phyloP scores from a whole-genome alignment of 2,888 invertebrate genomes.

The Brachyopa scutellaris region DNA sequence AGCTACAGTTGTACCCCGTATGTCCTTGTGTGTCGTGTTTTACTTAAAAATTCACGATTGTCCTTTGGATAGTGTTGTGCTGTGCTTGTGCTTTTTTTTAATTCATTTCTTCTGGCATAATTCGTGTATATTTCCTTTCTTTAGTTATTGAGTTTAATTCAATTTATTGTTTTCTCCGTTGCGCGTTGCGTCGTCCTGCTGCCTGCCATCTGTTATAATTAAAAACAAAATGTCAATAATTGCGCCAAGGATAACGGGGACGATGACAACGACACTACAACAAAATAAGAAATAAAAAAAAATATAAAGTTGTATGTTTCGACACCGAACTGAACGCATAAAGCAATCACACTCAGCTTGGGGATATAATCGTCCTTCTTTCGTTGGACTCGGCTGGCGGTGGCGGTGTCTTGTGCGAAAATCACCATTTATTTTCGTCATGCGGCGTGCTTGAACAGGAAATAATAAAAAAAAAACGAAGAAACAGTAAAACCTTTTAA shows the following conservation, averaged over 20 bases:
- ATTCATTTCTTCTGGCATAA: slow-evolving; percentile 56
- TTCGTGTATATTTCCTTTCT: slow-evolving; percentile 47
- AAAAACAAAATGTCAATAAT: slow-evolving; percentile 69
- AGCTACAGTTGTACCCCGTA: no score
- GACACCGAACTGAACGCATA: slow-evolving; percentile 38
- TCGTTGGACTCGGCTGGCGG: not conserved
- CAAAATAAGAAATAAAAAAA: not conserved
- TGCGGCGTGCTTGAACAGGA: not conserved
- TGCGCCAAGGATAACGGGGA: slow-evolving; percentile 14
- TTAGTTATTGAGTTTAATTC: slow-evolving; percentile 61
- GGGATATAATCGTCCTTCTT: slow-evolving; percentile 45
- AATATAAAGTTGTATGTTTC: not conserved
- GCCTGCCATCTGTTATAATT: slow-evolving; percentile 62
- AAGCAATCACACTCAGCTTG: slow-evolving; percentile 61
- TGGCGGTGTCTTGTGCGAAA: slow-evolving; percentile 36
- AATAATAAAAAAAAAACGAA: not conserved
- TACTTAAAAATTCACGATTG: slow-evolving; percentile 53
- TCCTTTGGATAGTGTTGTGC: no score
- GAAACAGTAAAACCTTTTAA: slow-evolving; percentile 40
- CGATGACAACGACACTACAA: not conserved
- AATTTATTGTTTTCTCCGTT: slow-evolving; percentile 58
- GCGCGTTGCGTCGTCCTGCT: not conserved
- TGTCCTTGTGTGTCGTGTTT: slow-evolving; percentile 48
- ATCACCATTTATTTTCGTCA: slow-evolving; percentile 50
- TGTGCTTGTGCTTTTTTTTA: no score